Percentiles rank a stretch among this genome's conserved stretches.
Evolutionary conservation across 2,113 vertebrate genomes (phyloP).

Genomic region (Sisor rabdophorus): DNA sequence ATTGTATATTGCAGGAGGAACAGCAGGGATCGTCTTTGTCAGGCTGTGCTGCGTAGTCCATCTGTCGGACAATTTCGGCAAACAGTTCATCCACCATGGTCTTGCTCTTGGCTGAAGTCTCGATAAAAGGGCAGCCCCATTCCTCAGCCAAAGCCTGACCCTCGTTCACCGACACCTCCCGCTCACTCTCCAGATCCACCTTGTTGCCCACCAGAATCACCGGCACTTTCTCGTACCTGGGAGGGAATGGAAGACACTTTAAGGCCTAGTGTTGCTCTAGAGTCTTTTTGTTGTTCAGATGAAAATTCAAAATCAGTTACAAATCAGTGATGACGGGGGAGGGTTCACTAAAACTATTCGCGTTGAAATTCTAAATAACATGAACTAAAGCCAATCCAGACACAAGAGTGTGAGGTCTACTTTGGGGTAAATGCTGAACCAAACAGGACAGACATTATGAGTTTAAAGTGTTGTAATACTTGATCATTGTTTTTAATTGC

Average conservation of each 20-base stretch:
- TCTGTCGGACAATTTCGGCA: conserved; percentile 97
- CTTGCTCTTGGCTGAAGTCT: conserved; percentile 98
- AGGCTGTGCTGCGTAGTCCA: conserved; percentile 98
- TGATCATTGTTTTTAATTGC: not conserved
- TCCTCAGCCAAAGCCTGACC: conserved; percentile 94
- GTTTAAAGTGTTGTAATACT: too few species aligned
- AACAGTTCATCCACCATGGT: conserved; percentile 99
- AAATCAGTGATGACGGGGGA: not conserved
- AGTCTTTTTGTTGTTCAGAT: not conserved
- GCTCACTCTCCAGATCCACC: conserved; percentile 95
- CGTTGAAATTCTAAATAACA: too few species aligned
- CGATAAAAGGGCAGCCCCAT: conserved; percentile 99
- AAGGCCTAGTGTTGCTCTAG: not conserved
- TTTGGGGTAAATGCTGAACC: too few species aligned
- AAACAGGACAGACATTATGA: too few species aligned
- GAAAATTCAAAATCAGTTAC: not conserved
- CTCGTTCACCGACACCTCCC: conserved; percentile 90
- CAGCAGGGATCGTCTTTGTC: conserved; percentile 98
- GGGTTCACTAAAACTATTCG: not conserved
- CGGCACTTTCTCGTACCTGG: conserved; percentile 96
- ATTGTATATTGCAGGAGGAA: conserved; percentile 98
- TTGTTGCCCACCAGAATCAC: conserved; percentile 99
- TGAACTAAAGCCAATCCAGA: too few species aligned
- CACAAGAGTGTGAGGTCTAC: too few species aligned
- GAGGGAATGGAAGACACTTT: conserved; percentile 31